Evolutionary conservation across 1,140 invertebrate genomes (phyloP).

Genomic region (Pseudomyrmex pallidus): DNA sequence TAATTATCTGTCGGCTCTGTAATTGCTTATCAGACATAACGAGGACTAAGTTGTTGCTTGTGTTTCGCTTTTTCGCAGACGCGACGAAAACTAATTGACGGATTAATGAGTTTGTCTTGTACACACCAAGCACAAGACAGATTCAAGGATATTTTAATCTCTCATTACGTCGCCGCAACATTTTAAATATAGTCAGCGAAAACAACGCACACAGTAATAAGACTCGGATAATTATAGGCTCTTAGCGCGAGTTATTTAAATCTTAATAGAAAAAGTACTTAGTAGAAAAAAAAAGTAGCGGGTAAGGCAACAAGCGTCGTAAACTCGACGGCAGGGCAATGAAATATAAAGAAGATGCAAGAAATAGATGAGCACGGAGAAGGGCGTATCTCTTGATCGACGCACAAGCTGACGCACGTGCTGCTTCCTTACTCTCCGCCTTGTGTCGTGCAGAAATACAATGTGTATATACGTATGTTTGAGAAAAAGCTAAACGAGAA

Average conservation of each 20-base stretch:
- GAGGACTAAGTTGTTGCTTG: not conserved
- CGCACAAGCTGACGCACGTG: slow-evolving; percentile 34
- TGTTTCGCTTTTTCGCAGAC: slow-evolving; percentile 12
- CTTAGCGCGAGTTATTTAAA: not conserved
- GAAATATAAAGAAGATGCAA: slow-evolving; percentile 28
- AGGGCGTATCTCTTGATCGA: slow-evolving; percentile 23
- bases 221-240: slow-evolving; percentile 1
- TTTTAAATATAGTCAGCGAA: slow-evolving; percentile 17
- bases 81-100: slow-evolving; percentile 10
- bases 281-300: not conserved
- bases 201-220: not conserved
- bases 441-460: not conserved
- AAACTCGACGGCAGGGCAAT: not conserved
- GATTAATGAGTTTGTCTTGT: slow-evolving; percentile 34
- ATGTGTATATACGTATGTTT: slow-evolving; percentile 6
- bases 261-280: not conserved
- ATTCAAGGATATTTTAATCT: slow-evolving; percentile 11
- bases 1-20: not conserved
- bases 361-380: slow-evolving; percentile 35
- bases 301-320: not conserved
- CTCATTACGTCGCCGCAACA: not conserved
- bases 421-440: not conserved
- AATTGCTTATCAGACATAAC: slow-evolving; percentile 14
- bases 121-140: not conserved
- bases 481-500: slow-evolving; percentile 3